Evolutionary conservation across 2,797 vertebrate genomes (phyloP), one percentile per base, ranked within the genome.

Genomic region (Galagoides demidoff): DNA sequence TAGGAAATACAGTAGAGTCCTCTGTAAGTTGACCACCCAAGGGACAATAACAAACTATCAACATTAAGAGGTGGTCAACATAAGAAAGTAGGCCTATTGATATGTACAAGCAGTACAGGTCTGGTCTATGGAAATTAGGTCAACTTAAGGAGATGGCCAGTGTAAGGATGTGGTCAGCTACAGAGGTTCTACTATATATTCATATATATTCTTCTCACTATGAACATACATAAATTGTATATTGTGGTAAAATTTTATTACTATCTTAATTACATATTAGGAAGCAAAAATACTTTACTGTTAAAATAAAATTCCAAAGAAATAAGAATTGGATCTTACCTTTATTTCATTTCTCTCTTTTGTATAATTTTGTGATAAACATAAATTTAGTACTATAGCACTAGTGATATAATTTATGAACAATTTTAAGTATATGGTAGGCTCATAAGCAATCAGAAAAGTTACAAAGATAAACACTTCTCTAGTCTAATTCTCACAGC

Each of bases 401-500:
- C 64, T 77, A 90, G 27, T 29, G 66, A 90, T 61, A 61, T 57
- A 61, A 94, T 92, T 93, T 90, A 86, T 79, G 88, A 90, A 43
- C 22, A 91, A 61, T 76, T 76, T 76, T 76, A 66, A 92, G 68
- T 89, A 92, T 55, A 61, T 74, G 37, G 29, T 52, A 34, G 23
- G 11, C 66, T 85, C 89, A 89, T 5, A 31, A 92, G 25, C 31
- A 83, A 79, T 71, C 19, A 81, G 79, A 86, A 94, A 70, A 92
- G 13, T 20, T 73, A 1, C 34, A 25, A 85, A 89, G 96, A 87
- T 63, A 91, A 94, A 91, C 14, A 37, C 34, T 84, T 12, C 4
- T 93, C 57, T 90, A 39, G 68, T 70, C 49, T 95, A 73, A 92
- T 96, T 92, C 85, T 94, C 85, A 94, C 43, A 96, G 89, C 82